Base-by-base conservation (phyloP, 2,888 invertebrate genomes). In the Oscheius sp. region DNA sequence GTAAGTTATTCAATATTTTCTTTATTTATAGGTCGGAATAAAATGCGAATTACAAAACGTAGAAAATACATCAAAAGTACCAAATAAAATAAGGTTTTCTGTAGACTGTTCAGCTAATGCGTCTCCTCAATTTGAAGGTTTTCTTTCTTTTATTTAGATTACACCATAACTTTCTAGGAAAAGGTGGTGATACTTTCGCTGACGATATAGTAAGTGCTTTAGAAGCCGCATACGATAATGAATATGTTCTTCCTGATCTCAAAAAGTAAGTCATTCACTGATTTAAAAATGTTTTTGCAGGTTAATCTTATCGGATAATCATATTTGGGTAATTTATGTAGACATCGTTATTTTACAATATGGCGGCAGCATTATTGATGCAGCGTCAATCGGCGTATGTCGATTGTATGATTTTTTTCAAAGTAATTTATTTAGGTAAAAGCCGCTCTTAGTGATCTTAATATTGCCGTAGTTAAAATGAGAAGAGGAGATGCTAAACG, bases 21-120 rank as follows among this genome's bases (percentile, higher is more conserved):
- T 20, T 1, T 17, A 49, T 26, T 36, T 70, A 14, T 50, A 75
- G 75, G 74, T 78, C 5, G 88, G 88, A 49, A 86, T 88, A 2
- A 88, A 88, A 73, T 87, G 87, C 51, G 88, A 88, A 66, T 77
- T 88, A 14, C 75, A 77, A 41, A 47, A 68, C 36, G 72, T 79
- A 0, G 80, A 77, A n/a, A 74, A 79, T 47, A 54, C 73, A 2
- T 45, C 54, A 1, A 47, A 44, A 3, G 94, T 93, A 1, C 89
- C 89, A 70, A 90, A 91, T 3, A 92, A 93, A 88, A 89, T 98
- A 36, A 94, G 95, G 85, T 96, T 97, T 88, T 95, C 94, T 88
- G 94, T 96, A 22, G 96, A 97, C 87, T 95, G 95, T 87, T 96
- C 96, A 24, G 96, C 96, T 8, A 96, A 95, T 90, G 97, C 96